Evolutionary conservation across 1,140 invertebrate genomes (phyloP).

Genomic region (Papilio polyxenes): DNA sequence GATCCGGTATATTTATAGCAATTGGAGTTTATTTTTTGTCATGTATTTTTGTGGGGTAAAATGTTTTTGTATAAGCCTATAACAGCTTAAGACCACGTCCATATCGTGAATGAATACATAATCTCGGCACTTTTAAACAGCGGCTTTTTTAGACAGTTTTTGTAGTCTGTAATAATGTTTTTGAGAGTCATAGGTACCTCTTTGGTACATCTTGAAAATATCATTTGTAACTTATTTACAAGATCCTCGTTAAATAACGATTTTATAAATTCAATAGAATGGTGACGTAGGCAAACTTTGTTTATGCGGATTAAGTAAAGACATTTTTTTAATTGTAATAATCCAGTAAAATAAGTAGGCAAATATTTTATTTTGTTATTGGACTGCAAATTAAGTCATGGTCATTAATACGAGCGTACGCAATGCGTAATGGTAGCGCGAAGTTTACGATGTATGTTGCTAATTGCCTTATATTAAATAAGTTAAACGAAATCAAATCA

Average conservation of each 20-base stretch:
- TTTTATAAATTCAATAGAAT: too few species aligned
- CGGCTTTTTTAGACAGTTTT: too few species aligned
- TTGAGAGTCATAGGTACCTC: too few species aligned
- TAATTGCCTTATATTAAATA: conserved; percentile 9
- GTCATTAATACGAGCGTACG: neutral
- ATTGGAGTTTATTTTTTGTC: neutral
- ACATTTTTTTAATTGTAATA: neutral
- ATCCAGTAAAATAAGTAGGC: neutral
- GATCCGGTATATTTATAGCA: conserved; percentile 9
- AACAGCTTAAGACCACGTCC: too few species aligned
- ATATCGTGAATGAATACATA: too few species aligned
- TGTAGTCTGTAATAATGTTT: too few species aligned
- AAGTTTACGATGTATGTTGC: neutral
- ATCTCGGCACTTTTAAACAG: too few species aligned
- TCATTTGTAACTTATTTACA: too few species aligned
- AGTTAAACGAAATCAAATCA: conserved; percentile 1
- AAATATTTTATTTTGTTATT: neutral
- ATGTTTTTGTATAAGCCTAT: neutral
- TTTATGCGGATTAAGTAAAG: too few species aligned
- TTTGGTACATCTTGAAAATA: too few species aligned
- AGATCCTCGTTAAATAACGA: too few species aligned
- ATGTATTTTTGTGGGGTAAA: neutral
- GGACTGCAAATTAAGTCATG: conserved; percentile 2
- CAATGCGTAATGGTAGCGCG: neutral
- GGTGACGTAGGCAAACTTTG: too few species aligned